Conservation (phyloP, 2,888 invertebrate genomes). For the Hypena proboscidalis region DNA sequence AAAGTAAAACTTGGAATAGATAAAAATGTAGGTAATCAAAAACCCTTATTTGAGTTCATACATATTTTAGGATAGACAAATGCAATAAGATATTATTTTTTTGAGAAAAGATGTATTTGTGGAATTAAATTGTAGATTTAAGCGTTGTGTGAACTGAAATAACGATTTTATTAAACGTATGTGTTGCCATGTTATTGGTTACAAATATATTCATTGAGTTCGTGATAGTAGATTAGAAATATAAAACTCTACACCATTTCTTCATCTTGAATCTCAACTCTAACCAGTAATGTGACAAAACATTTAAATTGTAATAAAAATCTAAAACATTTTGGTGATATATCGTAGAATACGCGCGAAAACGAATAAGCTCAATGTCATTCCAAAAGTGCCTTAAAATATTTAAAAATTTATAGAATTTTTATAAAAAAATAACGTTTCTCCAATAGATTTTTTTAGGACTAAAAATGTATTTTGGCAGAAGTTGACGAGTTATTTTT, state of each 20-base stretch:
- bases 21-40: conserved; percentile 54
- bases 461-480: conserved; percentile 49
- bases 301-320: conserved; percentile 37
- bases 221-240: conserved; percentile 69
- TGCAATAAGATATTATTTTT: conserved; percentile 56
- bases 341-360: conserved; percentile 46
- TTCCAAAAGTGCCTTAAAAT: conserved; percentile 72
- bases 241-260: conserved; percentile 35
- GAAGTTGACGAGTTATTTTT: conserved; percentile 37
- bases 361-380: conserved; percentile 75
- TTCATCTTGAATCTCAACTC: conserved; percentile 58
- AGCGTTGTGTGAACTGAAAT: conserved; percentile 66
- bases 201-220: conserved; percentile 58
- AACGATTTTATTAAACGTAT: conserved; percentile 49
- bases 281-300: conserved; percentile 49
- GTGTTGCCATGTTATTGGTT: conserved; percentile 81
- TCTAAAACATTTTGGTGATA: conserved; percentile 53
- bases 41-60: conserved; percentile 62
- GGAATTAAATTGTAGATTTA: conserved; percentile 52
- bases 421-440: conserved; percentile 35
- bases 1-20: conserved; percentile 48
- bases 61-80: conserved; percentile 58
- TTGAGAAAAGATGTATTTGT: conserved; percentile 39
- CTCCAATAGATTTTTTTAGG: conserved; percentile 53
- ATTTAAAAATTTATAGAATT: conserved; percentile 40